phyloP scores from a whole-genome alignment of 2,113 vertebrate genomes.

The Anser brachyrhynchus region DNA sequence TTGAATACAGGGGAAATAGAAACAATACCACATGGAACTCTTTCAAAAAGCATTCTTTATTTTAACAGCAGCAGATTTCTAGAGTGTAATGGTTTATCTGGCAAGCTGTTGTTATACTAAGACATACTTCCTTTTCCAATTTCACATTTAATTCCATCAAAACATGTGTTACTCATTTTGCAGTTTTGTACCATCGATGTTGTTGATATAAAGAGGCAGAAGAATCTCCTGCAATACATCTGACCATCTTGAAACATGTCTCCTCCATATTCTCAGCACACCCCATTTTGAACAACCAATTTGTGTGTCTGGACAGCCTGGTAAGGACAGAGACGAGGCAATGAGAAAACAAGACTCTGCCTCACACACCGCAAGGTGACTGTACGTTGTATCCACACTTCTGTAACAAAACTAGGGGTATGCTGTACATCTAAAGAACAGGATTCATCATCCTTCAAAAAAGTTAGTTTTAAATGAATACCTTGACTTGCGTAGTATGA shows the following conservation, averaged over 20 bases:
- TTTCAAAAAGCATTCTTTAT: not conserved
- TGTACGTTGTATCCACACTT: accelerated
- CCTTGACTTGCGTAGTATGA: not conserved
- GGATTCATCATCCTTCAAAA: not conserved
- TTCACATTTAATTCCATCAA: not conserved
- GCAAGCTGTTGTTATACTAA: constrained; percentile 1
- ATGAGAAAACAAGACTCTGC: not conserved
- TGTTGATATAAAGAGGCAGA: not conserved
- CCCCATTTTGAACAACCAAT: accelerated
- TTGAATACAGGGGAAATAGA: not conserved
- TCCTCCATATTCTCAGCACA: not conserved
- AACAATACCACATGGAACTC: not conserved
- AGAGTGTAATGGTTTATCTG: constrained; percentile 4
- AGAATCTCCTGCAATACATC: not conserved
- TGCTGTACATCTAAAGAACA: not conserved
- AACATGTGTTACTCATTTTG: constrained; percentile 3
- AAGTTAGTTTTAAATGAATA: not conserved
- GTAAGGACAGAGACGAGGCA: not conserved
- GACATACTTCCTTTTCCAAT: not conserved
- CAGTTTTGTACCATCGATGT: not conserved
- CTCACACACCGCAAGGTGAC: no score
- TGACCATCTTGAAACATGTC: not conserved
- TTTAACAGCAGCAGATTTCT: constrained; percentile 18
- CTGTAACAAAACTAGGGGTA: not conserved
- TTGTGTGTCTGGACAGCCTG: not conserved